These are phyloP conservation scores for Physella acuta DNA, from an alignment of 1,140 invertebrate genomes.

Conservation along the genomic window DNA sequence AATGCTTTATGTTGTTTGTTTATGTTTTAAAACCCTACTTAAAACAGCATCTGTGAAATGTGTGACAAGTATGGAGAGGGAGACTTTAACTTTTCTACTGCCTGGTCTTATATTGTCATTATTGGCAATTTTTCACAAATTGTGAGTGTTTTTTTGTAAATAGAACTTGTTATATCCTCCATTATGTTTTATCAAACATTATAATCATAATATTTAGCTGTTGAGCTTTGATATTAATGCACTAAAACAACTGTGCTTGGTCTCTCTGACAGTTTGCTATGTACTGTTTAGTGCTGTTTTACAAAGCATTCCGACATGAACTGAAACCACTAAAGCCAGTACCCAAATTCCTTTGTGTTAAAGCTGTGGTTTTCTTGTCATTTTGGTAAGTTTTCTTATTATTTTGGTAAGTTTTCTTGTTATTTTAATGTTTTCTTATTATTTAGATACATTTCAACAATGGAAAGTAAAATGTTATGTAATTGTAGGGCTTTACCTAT, in stretches of 20 bases:
- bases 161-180: too few relatives aligned
- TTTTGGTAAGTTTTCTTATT: constrained; percentile 94
- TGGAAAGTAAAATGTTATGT: too few relatives aligned
- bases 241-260: neutral
- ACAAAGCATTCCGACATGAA: constrained; percentile 83
- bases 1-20: neutral
- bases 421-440: too few relatives aligned
- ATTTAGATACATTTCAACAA: too few relatives aligned
- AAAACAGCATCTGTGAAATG: constrained; percentile 77
- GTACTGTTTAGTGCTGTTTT: constrained; percentile 94
- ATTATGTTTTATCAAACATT: neutral
- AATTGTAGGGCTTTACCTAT: too few relatives aligned
- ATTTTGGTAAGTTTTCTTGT: too few relatives aligned
- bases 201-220: neutral
- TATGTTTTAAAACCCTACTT: neutral
- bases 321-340: constrained; percentile 88
- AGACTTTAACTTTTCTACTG: constrained; percentile 76
- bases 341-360: constrained; percentile 96
- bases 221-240: neutral
- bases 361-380: constrained; percentile 95
- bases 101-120: constrained; percentile 87
- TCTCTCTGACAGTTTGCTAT: constrained; percentile 73
- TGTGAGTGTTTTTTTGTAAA: too few relatives aligned
- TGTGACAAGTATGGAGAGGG: constrained; percentile 86
- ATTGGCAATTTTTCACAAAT: constrained; percentile 94